Conservation (phyloP, 2,888 invertebrate genomes). For the Eurytoma adleriae region DNA sequence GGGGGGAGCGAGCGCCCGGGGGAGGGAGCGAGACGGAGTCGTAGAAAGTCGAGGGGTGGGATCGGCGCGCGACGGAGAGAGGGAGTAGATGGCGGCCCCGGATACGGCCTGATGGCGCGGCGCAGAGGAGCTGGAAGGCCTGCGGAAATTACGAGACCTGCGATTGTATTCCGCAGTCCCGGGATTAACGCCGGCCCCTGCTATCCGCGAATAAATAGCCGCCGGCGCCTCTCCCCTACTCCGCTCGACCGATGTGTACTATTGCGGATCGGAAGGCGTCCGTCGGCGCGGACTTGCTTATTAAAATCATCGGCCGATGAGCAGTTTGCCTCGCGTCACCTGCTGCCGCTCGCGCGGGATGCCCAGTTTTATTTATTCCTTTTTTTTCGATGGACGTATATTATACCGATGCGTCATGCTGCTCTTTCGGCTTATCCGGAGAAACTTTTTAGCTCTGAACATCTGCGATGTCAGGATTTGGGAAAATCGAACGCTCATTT, state of each 20-base stretch:
- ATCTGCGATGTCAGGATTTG: constrained; percentile 15
- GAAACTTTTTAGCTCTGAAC: constrained; percentile 29
- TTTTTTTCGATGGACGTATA: constrained; percentile 5
- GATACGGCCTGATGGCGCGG: constrained; percentile 62
- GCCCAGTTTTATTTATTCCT: constrained; percentile 9
- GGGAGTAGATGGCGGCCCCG: constrained; percentile 60
- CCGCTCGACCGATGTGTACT: background rate
- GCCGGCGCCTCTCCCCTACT: constrained; percentile 1
- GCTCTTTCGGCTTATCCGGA: constrained; percentile 6
- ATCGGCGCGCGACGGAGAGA: constrained; percentile 28
- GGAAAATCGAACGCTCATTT: background rate
- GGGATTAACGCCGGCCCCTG: constrained; percentile 57
- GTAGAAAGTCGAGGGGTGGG: constrained; percentile 27
- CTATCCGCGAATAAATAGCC: constrained; percentile 50
- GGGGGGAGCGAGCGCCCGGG: constrained; percentile 60
- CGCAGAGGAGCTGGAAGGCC: constrained; percentile 50
- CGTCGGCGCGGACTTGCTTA: background rate
- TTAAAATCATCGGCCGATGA: constrained; percentile 32
- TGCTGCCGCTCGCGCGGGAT: background rate
- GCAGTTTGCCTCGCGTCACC: constrained; percentile 18
- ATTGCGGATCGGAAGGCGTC: background rate
- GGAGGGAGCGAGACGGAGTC: constrained; percentile 55
- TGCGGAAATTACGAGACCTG: constrained; percentile 60
- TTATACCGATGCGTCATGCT: constrained; percentile 23
- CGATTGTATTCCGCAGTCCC: constrained; percentile 58